Percentiles rank a stretch among this genome's conserved stretches.
Evolutionary conservation across 2,113 vertebrate genomes (phyloP).

Genomic region (Zapus hudsonius): DNA sequence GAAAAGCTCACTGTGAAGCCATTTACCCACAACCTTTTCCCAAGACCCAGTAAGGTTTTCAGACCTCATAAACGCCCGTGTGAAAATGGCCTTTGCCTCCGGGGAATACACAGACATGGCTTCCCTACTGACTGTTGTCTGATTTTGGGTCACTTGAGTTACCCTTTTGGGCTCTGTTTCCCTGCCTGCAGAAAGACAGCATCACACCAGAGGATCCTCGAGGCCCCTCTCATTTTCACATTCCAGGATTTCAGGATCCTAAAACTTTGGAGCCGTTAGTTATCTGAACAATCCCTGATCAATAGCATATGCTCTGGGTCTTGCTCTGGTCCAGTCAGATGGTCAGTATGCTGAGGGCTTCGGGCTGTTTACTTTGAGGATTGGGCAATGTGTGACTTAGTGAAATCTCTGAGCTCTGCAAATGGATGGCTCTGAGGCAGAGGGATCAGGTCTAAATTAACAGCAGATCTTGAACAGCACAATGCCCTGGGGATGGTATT

Average conservation of each 20-base stretch:
- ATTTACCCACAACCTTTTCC: neutral
- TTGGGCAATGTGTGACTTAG: constrained; percentile 71
- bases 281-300: constrained; percentile 59
- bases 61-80: neutral
- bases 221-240: constrained; percentile 17
- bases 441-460: constrained; percentile 69
- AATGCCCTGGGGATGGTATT: neutral
- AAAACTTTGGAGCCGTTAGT: constrained; percentile 32
- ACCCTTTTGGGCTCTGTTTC: neutral
- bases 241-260: constrained; percentile 55
- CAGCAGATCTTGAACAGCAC: constrained; percentile 65
- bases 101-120: neutral
- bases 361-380: constrained; percentile 76
- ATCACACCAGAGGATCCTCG: neutral
- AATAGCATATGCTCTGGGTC: constrained; percentile 29
- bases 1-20: constrained; percentile 39
- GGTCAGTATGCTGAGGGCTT: constrained; percentile 52
- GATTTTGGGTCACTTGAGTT: constrained; percentile 10
- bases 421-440: constrained; percentile 49
- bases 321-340: constrained; percentile 47
- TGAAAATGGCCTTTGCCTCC: neutral
- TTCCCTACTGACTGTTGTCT: neutral
- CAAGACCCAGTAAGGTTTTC: neutral
- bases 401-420: constrained; percentile 57
- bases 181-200: neutral